Percentiles rank a stretch among this genome's conserved stretches.
These are phyloP conservation scores for Chaetogeoica ovagalla DNA, from an alignment of 2,888 invertebrate species.

Conservation along the genomic window DNA sequence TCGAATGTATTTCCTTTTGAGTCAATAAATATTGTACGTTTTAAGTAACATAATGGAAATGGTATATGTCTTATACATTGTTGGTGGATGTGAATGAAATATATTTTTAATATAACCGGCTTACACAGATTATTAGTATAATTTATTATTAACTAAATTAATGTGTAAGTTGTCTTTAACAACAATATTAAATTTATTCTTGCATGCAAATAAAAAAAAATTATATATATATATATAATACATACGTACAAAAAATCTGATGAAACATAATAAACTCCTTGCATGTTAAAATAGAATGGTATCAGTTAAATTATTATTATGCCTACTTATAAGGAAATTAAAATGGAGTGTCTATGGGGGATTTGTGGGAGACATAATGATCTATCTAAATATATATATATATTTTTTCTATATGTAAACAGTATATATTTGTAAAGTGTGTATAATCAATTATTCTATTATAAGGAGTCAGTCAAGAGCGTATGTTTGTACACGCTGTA, in stretches of 20 bases:
- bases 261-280: background rate
- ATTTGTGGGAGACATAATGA: background rate
- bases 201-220: conserved; percentile 22
- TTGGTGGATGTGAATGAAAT: conserved; percentile 19
- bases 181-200: conserved; percentile 2
- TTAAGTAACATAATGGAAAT: background rate
- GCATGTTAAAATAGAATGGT: conserved; percentile 28
- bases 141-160: conserved; percentile 17
- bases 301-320: background rate
- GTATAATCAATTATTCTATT: background rate
- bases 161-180: background rate
- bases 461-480: no score
- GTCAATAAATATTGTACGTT: background rate
- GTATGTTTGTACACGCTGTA: no score
- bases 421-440: background rate
- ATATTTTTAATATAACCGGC: background rate
- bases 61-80: background rate
- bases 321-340: background rate
- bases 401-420: background rate
- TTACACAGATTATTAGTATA: background rate
- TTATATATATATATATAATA: background rate
- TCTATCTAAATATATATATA: background rate
- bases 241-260: no score
- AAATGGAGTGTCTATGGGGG: background rate
- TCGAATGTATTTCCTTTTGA: background rate